Evolutionary conservation across 1,140 invertebrate genomes (phyloP), one percentile per base, ranked within the genome.

Genomic region (Anastatus disparis): DNA sequence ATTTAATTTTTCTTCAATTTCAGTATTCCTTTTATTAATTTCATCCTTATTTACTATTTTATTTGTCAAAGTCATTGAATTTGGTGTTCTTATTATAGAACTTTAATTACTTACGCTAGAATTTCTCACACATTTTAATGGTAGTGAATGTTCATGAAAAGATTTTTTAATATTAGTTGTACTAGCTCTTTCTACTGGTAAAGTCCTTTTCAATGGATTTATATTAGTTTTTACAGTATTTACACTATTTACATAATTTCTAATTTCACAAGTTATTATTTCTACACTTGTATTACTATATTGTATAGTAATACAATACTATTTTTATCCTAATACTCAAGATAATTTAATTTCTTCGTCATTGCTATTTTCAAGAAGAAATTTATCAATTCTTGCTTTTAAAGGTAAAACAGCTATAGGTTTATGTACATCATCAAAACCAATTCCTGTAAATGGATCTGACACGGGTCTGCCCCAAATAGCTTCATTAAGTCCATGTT

Each of bases 371-470:
- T 88, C 82, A 48, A 91, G 78, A 38, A 95, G 78, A 87, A 92
- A 95, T 78, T 90, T 87, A 80, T 95, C 94, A 70, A 95, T 93
- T 74, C 92, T 86, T 26, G 87, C 85, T 85, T 95, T 95, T 0
- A 95, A 83, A 13, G 87, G 84, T 48, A 85, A 76, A 77, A 93
- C 92, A 24, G 91, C 82, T 13, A 93, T 79, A 4, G 93, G 91
- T 78, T 89, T 89, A 17, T 85, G 79, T 9, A 79, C 78, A 56
- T 87, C 82, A 65, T 83, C 90, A 81, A 94, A 94, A 59, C 87
- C 78, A 27, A 92, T 80, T 13, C 91, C 93, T 15, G 94, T 95
- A 76, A 95, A 96, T 22, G 93, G 94, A 87, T 96, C 94, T 66
- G 88, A 90, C 2, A 91, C 87, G 67, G 85, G 76, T 76, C 93